Conservation (phyloP, 2,113 vertebrate genomes). For the Gymnarchus niloticus region DNA sequence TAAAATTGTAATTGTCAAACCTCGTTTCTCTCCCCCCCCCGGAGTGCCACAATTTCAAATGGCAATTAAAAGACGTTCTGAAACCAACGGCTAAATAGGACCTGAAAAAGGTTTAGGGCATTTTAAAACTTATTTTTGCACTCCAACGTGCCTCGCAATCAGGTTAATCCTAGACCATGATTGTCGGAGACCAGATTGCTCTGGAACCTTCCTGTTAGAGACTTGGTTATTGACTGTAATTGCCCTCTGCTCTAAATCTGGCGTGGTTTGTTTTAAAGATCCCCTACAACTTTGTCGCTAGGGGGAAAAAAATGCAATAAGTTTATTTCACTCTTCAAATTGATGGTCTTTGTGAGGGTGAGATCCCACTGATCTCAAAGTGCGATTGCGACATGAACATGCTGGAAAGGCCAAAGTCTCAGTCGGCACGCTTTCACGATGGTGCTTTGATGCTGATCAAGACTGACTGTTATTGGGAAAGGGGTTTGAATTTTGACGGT, state of each 20-base stretch:
- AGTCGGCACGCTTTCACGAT: neutral
- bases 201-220: neutral
- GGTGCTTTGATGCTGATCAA: no score
- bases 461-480: no score
- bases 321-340: neutral
- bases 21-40: neutral
- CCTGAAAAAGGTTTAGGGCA: neutral
- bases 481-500: neutral
- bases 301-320: neutral
- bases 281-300: neutral
- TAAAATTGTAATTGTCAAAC: neutral
- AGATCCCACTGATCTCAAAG: neutral
- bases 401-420: neutral
- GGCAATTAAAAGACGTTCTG: constrained; percentile 1
- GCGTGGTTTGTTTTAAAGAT: neutral
- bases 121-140: constrained; percentile 8
- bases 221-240: neutral
- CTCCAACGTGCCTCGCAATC: neutral
- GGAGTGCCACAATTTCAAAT: neutral
- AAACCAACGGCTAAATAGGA: neutral
- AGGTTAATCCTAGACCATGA: neutral
- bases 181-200: neutral
- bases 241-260: neutral
- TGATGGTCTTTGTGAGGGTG: neutral
- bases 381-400: neutral